Base-by-base conservation (phyloP, 2,888 invertebrate genomes). In the Didymodactylos carnosus region DNA sequence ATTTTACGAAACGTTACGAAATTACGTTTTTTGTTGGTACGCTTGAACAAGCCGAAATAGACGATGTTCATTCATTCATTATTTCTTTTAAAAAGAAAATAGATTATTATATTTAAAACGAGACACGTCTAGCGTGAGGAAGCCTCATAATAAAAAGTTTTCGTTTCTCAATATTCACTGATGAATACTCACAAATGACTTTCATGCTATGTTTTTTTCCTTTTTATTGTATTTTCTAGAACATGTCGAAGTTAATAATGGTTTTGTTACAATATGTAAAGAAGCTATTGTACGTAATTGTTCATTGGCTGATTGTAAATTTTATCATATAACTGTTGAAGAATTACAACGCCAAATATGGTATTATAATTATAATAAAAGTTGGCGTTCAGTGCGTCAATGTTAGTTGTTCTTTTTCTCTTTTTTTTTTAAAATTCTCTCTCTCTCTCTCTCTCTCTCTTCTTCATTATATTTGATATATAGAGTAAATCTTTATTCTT, bases 211-310 rank as follows among this genome's bases (percentile, higher is more conserved):
- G 35, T 7, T 8, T 4, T 14, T 8, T 19, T 35, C n/a, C 43
- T 43, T 16, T 51, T 80, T 75, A n/a, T 69, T 72, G 70, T 88
- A 10, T 49, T 14, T 23, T 87, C 77, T 87, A 93, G 92, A 91
- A 88, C 90, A 90, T 87, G 91, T 93, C 87, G 92, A 92, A 88
- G 90, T 92, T 87, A 89, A 89, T 87, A 91, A 92, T 86, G 90
- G 91, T 86, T 90, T 91, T 86, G 92, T 93, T 87, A 91, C 91
- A 85, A 92, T 93, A 85, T 93, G 93, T 86, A 91, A 92, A 85
- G 92, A 93, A 87, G 91, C 91, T 85, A 92, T 91, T 83, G 91
- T 92, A 85, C 92, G 92, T 86, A 88, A 90, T 86, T 93, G 93
- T 86, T 88, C 89, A 84, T 90, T 92, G 86, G 89, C 91, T 86